A percentile compares a stretch with the other conserved stretches of the same genome.
Conservation (phyloP, 2,113 vertebrate genomes). For the Papio anubis region DNA sequence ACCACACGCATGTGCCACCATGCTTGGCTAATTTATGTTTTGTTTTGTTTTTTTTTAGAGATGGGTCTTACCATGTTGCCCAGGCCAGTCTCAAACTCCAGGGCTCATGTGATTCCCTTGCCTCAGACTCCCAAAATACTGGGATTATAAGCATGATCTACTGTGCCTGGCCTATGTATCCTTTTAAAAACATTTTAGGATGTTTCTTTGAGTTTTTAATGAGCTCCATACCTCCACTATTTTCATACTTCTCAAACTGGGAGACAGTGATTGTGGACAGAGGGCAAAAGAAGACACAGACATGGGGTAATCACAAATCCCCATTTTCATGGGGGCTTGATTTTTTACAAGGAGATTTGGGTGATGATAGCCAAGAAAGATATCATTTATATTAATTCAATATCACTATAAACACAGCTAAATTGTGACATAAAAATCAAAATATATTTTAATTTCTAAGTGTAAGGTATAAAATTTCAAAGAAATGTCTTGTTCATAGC, state of each 20-base stretch:
- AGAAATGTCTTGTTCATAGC: neutral
- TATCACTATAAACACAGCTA: neutral
- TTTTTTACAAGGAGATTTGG: neutral
- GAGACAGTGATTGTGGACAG: neutral
- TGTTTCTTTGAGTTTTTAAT: neutral
- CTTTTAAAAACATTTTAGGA: neutral
- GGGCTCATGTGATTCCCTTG: no score
- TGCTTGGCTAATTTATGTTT: no score
- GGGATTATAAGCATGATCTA: no score
- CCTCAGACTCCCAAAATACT: no score
- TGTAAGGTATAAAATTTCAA: neutral
- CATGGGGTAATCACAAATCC: no score
- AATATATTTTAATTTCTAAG: slow-evolving; percentile 14
- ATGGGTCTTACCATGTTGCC: no score
- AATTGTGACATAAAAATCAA: neutral
- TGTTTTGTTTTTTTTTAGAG: no score
- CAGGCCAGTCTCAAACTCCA: no score
- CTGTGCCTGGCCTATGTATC: no score
- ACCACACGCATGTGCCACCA: no score
- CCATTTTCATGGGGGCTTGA: neutral
- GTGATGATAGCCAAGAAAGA: neutral
- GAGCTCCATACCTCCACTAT: neutral
- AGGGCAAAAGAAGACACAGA: neutral
- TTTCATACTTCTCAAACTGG: neutral
- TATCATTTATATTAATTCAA: neutral